Base-by-base conservation (phyloP, 2,797 vertebrate genomes). In the Steatocranus sp. region DNA sequence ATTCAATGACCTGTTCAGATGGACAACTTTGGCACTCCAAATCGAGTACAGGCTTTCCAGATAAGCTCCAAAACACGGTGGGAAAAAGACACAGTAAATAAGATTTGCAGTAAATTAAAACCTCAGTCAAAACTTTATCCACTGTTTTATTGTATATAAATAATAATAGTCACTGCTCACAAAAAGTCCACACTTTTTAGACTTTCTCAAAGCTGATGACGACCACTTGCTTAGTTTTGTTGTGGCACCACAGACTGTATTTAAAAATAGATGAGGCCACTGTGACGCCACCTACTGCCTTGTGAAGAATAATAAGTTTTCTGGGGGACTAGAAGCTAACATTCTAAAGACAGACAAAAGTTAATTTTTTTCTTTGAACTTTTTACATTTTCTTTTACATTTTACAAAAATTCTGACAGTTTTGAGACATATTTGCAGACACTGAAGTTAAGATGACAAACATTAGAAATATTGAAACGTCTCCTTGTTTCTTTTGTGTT, bases 1-100 rank as follows among this genome's bases (percentile, higher is more conserved):
- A 68, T 79, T 36, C 25, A 9, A 6, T 80, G 78, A 86, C 61
- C 66, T 3, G 61, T 32, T 84, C 53, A 70, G 36, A 85, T 79
- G 82, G 81, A 79, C 12, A n/a, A 43, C 58, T 76, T 27, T 81
- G 61, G 63, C 50, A 4, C 10, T 17, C 30, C 15, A 8, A 76
- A 53, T 73, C 36, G 12, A 83, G 46, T n/a, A 50, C 73, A 79
- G 80, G 49, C 70, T 73, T 80, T 78, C 58, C 75, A 58, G 41
- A 50, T 51, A 80, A 73, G 14, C 53, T 70, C 54, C 36, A 34
- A 53, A 73, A 15, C 70, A 68, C 66, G 36, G 75, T 81, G 84
- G 82, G 82, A 73, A 79, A 78, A 56, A 63, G 36, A 70, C 41
- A 73, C 14, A 46, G 18, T 32, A 12, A 73, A 73, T 48, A 73